Percentiles rank a stretch among this genome's conserved stretches.
Evolutionary conservation across 2,113 vertebrate species (phyloP).

Genomic region (Drymodes brunneopygia): DNA sequence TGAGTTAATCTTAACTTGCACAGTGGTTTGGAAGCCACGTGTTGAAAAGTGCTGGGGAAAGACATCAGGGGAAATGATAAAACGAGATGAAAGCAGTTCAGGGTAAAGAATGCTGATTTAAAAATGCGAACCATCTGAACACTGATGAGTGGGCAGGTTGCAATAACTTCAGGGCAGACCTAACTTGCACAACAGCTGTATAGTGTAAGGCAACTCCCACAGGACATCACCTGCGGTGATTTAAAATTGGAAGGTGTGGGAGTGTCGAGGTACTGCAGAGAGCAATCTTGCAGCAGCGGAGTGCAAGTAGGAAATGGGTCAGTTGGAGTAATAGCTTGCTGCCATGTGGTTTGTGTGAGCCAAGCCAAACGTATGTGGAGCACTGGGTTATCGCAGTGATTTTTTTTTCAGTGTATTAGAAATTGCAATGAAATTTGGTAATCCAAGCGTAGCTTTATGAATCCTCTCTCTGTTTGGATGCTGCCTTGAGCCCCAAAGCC

Average conservation of each 20-base stretch:
- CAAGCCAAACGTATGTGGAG: neutral
- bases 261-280: neutral
- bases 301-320: slow-evolving; percentile 10
- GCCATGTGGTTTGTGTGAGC: neutral
- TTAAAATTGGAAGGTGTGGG: neutral
- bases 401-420: neutral
- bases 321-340: slow-evolving; percentile 12
- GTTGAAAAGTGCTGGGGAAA: slow-evolving; percentile 41
- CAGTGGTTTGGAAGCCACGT: slow-evolving; percentile 49
- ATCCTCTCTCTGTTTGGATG: neutral
- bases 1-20: slow-evolving; percentile 25
- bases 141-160: neutral
- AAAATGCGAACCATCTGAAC: slow-evolving; percentile 30
- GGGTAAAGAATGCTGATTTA: neutral
- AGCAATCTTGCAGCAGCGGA: neutral
- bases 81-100: slow-evolving; percentile 6
- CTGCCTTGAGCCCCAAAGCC: neutral
- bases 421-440: neutral
- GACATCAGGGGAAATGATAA: neutral
- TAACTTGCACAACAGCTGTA: neutral
- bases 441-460: neutral
- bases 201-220: neutral
- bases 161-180: neutral
- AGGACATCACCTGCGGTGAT: neutral
- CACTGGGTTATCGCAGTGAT: neutral